Evolutionary conservation across 2,797 vertebrate species (phyloP), one percentile per base, ranked within the genome.

Genomic region (Gadopsis marmoratus): DNA sequence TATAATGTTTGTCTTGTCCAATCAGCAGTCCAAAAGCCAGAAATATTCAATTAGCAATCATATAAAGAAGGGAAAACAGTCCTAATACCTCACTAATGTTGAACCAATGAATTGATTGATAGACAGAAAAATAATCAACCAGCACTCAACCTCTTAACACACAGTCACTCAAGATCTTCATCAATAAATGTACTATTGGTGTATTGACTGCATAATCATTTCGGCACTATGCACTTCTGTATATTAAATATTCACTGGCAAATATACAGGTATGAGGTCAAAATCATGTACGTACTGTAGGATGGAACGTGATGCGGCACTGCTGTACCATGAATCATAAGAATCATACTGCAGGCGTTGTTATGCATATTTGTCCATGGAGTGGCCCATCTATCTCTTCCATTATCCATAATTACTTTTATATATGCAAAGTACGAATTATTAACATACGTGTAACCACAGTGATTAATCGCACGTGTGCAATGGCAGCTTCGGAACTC

Each of bases 371-470:
- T 91, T 86, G 72, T 85, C 55, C 47, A 66, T 73, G 48, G 84
- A 87, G 84, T 86, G 72, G 71, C 63, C 63, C 76, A 88, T 94
- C 86, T 65, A 82, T 91, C 77, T 92, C 76, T 69, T 55, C 82
- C 48, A 85, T 91, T 91, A 89, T 77, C 80, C 60, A 43, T 88
- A 87, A 93, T 91, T 86, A 88, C 87, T 88, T 78, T 86, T 84
- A 88, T 86, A 89, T 85, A 92, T 89, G 89, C 87, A 89, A 88
- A 86, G 56, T 82, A 71, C 8, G 60, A 84, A 88, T 87, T 78
- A 83, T 90, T 76, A 88, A 85, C 87, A 89, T 89, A 81, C 41
- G 68, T 87, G 86, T 86, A 88, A 89, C 87, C 71, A n/a, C 47
- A 39, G 16, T 79, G 83, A 91, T 93, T 85, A 90, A 93, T 93